Evolutionary conservation across 2,797 vertebrate genomes (phyloP).

Genomic region (Eulemur albifrons): DNA sequence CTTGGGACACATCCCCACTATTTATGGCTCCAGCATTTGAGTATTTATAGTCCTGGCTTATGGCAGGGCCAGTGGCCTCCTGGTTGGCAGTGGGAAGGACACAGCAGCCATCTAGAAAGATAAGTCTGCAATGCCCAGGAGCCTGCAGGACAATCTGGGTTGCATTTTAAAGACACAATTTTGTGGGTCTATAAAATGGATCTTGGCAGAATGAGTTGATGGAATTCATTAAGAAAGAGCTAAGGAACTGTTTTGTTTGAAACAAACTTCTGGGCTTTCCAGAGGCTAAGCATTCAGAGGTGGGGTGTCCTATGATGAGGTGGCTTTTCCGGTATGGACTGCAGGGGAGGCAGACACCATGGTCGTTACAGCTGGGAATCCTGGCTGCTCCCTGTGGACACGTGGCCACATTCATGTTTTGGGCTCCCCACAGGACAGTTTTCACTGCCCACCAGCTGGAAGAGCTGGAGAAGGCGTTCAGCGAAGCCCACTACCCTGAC

Average conservation of each 20-base stretch:
- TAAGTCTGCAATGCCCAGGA: neutral
- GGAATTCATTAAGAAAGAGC: neutral
- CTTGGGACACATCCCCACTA: neutral
- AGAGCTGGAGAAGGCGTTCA: slow-evolving; percentile 96
- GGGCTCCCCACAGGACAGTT: slow-evolving; percentile 88
- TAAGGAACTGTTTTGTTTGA: neutral
- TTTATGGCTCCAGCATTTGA: neutral
- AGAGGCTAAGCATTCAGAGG: neutral
- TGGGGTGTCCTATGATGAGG: neutral
- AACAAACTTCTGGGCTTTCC: neutral
- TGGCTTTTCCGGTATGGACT: neutral
- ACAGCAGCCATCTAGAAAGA: neutral
- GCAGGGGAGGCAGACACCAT: fast-evolving
- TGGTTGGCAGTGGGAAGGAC: neutral
- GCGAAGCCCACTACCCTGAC: slow-evolving; percentile 96
- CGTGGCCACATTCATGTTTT: neutral
- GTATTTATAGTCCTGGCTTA: neutral
- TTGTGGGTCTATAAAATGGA: neutral
- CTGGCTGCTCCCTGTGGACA: neutral
- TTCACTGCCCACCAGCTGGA: slow-evolving; percentile 96
- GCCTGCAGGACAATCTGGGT: neutral
- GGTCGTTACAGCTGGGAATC: neutral
- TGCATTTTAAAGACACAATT: neutral
- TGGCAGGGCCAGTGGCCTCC: neutral
- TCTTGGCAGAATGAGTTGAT: neutral